Evolutionary conservation across 2,797 vertebrate genomes (phyloP), one percentile per base, ranked within the genome.

Genomic region (Poecilia wingei): DNA sequence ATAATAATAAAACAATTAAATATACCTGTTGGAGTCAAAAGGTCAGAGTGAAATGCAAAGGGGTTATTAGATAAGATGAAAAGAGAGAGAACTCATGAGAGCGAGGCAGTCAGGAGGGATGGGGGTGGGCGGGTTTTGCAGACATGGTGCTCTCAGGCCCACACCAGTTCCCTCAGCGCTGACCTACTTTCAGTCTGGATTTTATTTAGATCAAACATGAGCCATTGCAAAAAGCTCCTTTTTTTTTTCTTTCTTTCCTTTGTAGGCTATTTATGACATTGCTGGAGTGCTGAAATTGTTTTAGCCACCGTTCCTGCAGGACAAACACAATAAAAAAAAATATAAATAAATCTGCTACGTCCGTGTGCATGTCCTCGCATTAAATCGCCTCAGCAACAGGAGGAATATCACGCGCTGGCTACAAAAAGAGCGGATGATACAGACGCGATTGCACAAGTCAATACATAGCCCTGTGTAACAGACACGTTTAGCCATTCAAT

Each of bases 161-260:
- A 93, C 93, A 95, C 93, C 93, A 95, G 93, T 91, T 94, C 92
- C 93, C 91, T 90, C 87, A 92, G 90, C 83, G 72, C 89, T 95
- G 94, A 95, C 95, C 95, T 95, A 95, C 94, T 96, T 96, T 95
- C 88, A 57, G 79, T 85, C 90, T 86, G 91, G 90, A 93, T 92
- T 94, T 94, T 93, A 95, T 95, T 95, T 93, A 95, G 93, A 94
- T 94, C 92, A 94, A 94, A 94, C 89, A 93, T 76, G 64, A 80
- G 75, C 84, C 87, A 77, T 81, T 90, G 85, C 86, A 91, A 93
- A 91, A 88, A 90, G 81, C 92, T 88, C 92, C 86, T 81, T 78
- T 2, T 92, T 94, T 88, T 88, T 92, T 39, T n/a, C n/a, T 45
- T 16, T 3, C 2, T 6, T 49, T 49, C 84, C 82, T 93, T 93